Conservation (phyloP, 2,888 invertebrate genomes). For the Anorthoa munda region DNA sequence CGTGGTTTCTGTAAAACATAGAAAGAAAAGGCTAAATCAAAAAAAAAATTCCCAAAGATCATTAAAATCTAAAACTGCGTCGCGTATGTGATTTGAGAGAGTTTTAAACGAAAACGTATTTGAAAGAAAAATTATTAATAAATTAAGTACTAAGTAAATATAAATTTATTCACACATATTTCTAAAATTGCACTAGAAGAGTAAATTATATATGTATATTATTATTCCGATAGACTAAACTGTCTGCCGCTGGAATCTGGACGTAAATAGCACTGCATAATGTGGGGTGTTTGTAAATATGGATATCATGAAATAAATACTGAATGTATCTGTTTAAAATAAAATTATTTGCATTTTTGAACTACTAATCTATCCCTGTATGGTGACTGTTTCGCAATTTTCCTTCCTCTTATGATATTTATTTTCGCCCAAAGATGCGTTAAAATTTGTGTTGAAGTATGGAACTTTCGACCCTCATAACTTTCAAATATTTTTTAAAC, state of each 20-base stretch:
- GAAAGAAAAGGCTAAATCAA: too few relatives aligned
- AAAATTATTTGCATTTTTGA: too few relatives aligned
- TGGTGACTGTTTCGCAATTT: too few relatives aligned
- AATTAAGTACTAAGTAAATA: conserved; percentile 76
- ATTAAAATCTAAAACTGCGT: conserved; percentile 81
- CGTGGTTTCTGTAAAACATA: neutral
- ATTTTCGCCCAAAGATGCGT: too few relatives aligned
- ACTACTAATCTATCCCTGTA: too few relatives aligned
- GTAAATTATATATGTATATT: conserved; percentile 66
- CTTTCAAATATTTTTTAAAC: too few relatives aligned
- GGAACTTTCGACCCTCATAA: too few relatives aligned
- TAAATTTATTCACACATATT: conserved; percentile 82
- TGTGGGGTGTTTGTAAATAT: neutral
- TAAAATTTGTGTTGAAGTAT: too few relatives aligned
- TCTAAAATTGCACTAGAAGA: conserved; percentile 86
- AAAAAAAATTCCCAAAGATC: neutral
- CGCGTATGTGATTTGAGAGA: conserved; percentile 84
- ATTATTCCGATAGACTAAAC: conserved; percentile 52
- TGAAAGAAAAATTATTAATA: conserved; percentile 71
- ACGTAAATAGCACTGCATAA: neutral
- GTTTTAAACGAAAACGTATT: conserved; percentile 82
- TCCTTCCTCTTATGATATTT: too few relatives aligned
- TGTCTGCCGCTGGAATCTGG: neutral
- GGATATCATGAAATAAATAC: too few relatives aligned
- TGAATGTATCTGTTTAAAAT: too few relatives aligned